A percentile compares a stretch with the other conserved stretches of the same genome.
These are phyloP conservation scores for Sebastes miniatus DNA, from an alignment of 2,797 vertebrate species.

Conservation along the genomic window DNA sequence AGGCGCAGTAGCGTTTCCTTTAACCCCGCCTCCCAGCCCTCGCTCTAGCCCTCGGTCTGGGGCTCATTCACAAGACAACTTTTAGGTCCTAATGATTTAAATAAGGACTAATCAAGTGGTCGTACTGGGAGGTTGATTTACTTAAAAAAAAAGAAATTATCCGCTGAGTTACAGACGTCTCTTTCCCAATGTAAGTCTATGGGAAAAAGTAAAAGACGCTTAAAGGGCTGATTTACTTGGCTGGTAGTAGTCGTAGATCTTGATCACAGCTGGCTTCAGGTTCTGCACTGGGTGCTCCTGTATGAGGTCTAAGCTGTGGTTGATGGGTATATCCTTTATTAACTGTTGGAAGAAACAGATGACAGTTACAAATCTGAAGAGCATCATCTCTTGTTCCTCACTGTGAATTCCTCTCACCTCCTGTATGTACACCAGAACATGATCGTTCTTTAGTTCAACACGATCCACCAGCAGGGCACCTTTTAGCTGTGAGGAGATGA, in stretches of 20 bases:
- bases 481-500: constrained; percentile 51
- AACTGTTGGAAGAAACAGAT: constrained; percentile 57
- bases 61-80: no score
- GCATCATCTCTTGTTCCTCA: not conserved
- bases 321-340: not conserved
- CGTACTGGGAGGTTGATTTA: no score
- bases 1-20: no score
- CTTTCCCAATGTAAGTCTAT: no score
- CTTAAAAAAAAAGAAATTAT: no score
- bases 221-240: constrained; percentile 55
- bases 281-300: constrained; percentile 67
- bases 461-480: constrained; percentile 31
- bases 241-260: constrained; percentile 83
- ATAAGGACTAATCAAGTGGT: no score
- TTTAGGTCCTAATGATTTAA: no score
- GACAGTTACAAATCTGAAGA: not conserved
- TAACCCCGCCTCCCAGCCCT: no score
- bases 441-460: constrained; percentile 61
- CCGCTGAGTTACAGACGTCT: no score
- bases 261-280: constrained; percentile 74
- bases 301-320: constrained; percentile 42
- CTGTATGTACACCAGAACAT: constrained; percentile 62
- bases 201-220: no score
- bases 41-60: no score
- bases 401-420: constrained; percentile 50